A percentile compares a stretch with the other conserved stretches of the same genome.
These are phyloP conservation scores for Drosophila jambulina DNA, from an alignment of 1,140 invertebrate species.

Conservation along the genomic window DNA sequence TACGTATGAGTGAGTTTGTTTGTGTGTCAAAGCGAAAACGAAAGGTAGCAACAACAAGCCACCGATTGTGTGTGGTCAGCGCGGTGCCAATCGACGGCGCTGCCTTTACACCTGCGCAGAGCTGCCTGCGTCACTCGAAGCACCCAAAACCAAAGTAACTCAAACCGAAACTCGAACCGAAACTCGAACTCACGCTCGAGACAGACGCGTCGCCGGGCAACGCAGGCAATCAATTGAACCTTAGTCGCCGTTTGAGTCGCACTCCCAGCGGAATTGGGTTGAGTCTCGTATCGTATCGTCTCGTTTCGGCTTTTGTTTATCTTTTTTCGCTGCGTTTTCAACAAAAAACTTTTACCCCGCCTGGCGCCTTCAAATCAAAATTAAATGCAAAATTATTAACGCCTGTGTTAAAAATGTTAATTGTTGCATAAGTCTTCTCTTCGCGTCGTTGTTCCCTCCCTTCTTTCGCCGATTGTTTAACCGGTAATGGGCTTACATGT, in stretches of 20 bases:
- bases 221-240: conserved; percentile 72
- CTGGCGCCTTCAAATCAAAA: conserved; percentile 29
- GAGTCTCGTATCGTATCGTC: conserved; percentile 47
- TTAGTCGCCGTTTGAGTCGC: conserved; percentile 62
- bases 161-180: conserved; percentile 27
- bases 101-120: conserved; percentile 46
- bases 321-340: conserved; percentile 44
- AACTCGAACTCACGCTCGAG: conserved; percentile 43
- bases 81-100: conserved; percentile 24
- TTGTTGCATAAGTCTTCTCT: conserved; percentile 63
- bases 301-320: conserved; percentile 50
- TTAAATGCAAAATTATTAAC: conserved; percentile 61
- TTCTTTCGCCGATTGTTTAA: conserved; percentile 12
- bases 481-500: conserved; percentile 21
- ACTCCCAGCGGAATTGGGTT: conserved; percentile 71
- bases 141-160: conserved; percentile 29
- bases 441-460: background rate
- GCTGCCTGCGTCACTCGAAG: conserved; percentile 15
- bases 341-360: conserved; percentile 66
- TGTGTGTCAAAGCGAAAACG: conserved; percentile 62
- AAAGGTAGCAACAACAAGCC: conserved; percentile 57
- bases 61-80: conserved; percentile 50
- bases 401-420: conserved; percentile 60
- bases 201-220: conserved; percentile 44
- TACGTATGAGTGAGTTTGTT: conserved; percentile 60